phyloP scores from a whole-genome alignment of 2,797 vertebrate species.

The Echeneis naucrates region DNA sequence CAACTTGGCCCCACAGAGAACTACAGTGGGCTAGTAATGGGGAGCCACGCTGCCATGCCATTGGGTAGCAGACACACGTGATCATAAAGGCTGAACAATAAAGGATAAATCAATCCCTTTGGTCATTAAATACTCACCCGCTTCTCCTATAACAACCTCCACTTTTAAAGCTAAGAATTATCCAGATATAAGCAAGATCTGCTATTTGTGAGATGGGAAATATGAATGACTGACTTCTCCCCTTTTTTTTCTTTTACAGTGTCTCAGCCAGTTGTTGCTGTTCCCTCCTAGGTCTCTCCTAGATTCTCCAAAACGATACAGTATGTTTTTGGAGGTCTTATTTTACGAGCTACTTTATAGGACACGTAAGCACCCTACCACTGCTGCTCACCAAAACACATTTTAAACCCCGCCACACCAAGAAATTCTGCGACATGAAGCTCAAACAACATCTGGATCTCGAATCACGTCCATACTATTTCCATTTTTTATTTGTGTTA shows the following conservation, averaged over 20 bases:
- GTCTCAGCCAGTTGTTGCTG: slow-evolving; percentile 24
- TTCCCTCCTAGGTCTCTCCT: slow-evolving; percentile 38
- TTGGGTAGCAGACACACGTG: slow-evolving; percentile 90
- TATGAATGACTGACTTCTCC: slow-evolving; percentile 22
- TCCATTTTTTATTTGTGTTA: not conserved
- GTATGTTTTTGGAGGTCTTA: slow-evolving; percentile 83
- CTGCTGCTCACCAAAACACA: slow-evolving; percentile 67
- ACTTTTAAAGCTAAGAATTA: slow-evolving; percentile 91
- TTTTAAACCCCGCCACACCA: slow-evolving; percentile 50
- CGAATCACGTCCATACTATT: slow-evolving; percentile 17
- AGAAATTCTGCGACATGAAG: slow-evolving; percentile 34
- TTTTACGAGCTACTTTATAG: slow-evolving; percentile 87
- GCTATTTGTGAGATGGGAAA: slow-evolving; percentile 35
- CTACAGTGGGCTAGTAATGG: slow-evolving; percentile 96
- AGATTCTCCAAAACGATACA: slow-evolving; percentile 63
- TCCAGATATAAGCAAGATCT: slow-evolving; percentile 78
- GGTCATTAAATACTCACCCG: slow-evolving; percentile 94
- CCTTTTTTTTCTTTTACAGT: not conserved
- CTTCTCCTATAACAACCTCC: slow-evolving; percentile 87
- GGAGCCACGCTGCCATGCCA: slow-evolving; percentile 86
- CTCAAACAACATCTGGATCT: slow-evolving; percentile 13
- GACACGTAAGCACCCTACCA: slow-evolving; percentile 73
- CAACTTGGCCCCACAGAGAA: slow-evolving; percentile 92
- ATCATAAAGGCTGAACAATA: slow-evolving; percentile 93
- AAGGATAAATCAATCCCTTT: slow-evolving; percentile 97